Evolutionary conservation across 2,888 invertebrate species (phyloP).

Genomic region (Linyphia triangularis): DNA sequence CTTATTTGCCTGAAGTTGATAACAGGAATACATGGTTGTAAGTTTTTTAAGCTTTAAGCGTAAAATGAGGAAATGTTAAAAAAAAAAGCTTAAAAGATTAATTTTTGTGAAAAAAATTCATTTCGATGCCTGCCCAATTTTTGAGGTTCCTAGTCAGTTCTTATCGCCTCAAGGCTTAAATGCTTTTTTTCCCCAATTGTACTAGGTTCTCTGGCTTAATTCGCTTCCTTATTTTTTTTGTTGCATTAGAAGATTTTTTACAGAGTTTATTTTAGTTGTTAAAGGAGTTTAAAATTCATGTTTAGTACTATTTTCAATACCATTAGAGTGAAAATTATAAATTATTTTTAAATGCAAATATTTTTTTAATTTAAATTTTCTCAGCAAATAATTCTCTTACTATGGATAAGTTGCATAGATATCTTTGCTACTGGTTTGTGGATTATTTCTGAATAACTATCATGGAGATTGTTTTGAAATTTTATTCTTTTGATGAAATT

Average conservation of each 20-base stretch:
- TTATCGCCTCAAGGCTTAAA: conserved; percentile 35
- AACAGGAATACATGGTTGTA: conserved; percentile 37
- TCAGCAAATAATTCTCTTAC: too few relatives aligned
- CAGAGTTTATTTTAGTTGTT: neutral
- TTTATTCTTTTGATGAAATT: too few relatives aligned
- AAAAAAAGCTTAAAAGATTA: conserved; percentile 47
- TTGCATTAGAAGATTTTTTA: neutral
- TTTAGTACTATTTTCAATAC: too few relatives aligned
- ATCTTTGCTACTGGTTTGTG: too few relatives aligned
- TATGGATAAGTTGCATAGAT: too few relatives aligned
- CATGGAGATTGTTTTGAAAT: too few relatives aligned
- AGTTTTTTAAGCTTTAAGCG: conserved; percentile 9
- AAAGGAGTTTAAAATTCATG: too few relatives aligned
- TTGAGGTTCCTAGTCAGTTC: conserved; percentile 23
- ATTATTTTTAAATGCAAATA: too few relatives aligned
- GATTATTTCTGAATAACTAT: too few relatives aligned
- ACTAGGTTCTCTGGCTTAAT: conserved; percentile 12
- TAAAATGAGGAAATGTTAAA: conserved; percentile 23
- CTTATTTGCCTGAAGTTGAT: neutral
- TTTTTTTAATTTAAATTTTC: too few relatives aligned
- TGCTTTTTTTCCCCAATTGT: conserved; percentile 10
- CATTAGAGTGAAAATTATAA: too few relatives aligned
- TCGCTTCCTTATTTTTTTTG: neutral
- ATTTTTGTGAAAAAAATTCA: conserved; percentile 38
- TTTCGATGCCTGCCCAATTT: conserved; percentile 4